Evolutionary conservation across 2,113 vertebrate species (phyloP).

Genomic region (Lipotes vexillifer): DNA sequence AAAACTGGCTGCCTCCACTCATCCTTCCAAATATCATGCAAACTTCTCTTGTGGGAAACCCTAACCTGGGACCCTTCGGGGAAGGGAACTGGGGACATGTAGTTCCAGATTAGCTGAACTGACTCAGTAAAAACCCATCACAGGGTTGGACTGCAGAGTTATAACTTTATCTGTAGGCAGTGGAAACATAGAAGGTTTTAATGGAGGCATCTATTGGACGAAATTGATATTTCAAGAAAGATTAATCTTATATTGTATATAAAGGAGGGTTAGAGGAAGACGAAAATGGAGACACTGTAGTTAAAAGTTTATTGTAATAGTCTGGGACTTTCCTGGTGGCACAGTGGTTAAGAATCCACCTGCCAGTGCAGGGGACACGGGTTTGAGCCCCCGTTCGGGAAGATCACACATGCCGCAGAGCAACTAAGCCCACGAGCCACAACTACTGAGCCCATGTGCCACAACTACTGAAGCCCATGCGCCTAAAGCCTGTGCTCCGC

Average conservation of each 20-base stretch:
- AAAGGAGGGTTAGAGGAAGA: not conserved
- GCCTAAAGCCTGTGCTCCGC: too few species aligned
- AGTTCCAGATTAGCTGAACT: not conserved
- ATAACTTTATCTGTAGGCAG: not conserved
- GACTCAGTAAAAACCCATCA: not conserved
- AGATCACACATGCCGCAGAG: too few species aligned
- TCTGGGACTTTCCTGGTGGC: not conserved
- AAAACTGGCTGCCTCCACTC: not conserved
- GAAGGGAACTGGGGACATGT: not conserved
- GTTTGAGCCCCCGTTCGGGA: too few species aligned
- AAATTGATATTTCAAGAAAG: not conserved
- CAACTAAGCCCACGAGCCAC: too few species aligned
- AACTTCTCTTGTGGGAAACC: not conserved
- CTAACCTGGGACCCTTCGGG: not conserved
- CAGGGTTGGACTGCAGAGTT: not conserved
- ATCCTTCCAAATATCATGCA: not conserved
- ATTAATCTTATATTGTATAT: not conserved
- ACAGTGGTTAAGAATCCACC: too few species aligned
- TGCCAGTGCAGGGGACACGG: too few species aligned
- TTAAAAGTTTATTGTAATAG: not conserved
- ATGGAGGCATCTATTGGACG: not conserved
- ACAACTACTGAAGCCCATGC: too few species aligned
- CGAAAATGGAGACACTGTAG: not conserved
- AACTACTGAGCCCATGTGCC: too few species aligned
- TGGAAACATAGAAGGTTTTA: not conserved